Conservation (phyloP, 2,113 vertebrate genomes). For the Eonycteris spelaea region DNA sequence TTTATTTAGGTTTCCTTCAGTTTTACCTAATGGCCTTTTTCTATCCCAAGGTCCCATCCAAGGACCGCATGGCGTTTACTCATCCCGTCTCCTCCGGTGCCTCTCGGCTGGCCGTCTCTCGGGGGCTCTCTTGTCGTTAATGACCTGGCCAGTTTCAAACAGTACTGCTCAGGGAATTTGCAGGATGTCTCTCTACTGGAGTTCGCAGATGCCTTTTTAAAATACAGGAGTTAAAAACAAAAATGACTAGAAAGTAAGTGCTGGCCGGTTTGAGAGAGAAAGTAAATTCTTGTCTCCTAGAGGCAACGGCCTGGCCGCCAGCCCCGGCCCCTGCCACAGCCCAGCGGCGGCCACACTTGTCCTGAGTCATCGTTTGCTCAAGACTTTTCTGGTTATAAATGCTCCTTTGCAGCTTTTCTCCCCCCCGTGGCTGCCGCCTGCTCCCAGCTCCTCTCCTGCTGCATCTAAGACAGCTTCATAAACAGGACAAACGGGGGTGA, state of each 20-base stretch:
- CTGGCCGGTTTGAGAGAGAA: neutral
- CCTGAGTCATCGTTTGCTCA: neutral
- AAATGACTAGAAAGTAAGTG: neutral
- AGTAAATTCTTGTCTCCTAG: neutral
- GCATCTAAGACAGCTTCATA: neutral
- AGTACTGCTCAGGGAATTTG: neutral
- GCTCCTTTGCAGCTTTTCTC: neutral
- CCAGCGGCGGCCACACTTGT: fast-evolving
- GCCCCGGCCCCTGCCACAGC: neutral
- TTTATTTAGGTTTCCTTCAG: neutral
- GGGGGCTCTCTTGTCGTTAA: neutral
- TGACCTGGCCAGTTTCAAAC: neutral
- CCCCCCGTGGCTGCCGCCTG: neutral
- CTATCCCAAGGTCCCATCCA: neutral
- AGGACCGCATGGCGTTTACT: fast-evolving
- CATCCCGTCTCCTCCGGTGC: fast-evolving
- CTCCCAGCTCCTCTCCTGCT: neutral
- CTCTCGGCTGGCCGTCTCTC: neutral
- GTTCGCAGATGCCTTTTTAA: neutral
- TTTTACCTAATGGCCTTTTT: neutral
- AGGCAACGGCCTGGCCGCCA: fast-evolving
- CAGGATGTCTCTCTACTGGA: neutral
- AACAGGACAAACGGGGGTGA: neutral
- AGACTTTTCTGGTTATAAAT: neutral
- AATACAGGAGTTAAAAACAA: neutral